Percentiles rank a stretch among this genome's conserved stretches.
phyloP scores from a whole-genome alignment of 2,113 vertebrate genomes.

The Lasiurus borealis region DNA sequence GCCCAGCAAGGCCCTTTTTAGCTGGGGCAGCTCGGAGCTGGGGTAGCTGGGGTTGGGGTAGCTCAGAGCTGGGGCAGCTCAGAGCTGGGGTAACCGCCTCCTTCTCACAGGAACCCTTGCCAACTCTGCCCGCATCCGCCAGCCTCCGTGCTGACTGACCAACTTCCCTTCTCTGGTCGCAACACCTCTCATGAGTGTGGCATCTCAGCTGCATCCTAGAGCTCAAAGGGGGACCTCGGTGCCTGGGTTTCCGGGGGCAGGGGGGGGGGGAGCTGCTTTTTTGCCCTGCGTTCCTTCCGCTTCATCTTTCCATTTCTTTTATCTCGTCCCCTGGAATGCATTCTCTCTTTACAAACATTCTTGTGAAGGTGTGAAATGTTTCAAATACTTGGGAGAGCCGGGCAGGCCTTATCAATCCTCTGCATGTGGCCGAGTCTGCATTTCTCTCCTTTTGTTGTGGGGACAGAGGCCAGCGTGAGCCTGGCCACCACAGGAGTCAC shows the following conservation, averaged over 20 bases:
- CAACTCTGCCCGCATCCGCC: not conserved
- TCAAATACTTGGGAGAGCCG: not conserved
- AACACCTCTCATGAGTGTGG: not conserved
- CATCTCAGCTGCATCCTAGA: not conserved
- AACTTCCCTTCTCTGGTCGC: not conserved
- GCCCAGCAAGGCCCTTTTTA: not conserved
- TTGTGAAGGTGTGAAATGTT: not conserved
- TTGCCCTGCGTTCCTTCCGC: not conserved
- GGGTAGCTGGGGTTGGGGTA: too few relatives aligned
- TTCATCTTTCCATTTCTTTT: conserved; percentile 11
- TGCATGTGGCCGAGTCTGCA: not conserved
- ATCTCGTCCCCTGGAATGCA: conserved; percentile 12
- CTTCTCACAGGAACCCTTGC: fast-evolving
- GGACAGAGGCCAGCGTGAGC: not conserved
- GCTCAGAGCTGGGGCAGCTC: not conserved
- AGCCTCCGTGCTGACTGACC: fast-evolving
- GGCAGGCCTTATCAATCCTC: not conserved
- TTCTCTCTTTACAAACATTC: not conserved
- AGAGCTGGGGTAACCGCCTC: not conserved
- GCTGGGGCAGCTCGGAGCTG: too few relatives aligned
- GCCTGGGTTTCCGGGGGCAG: not conserved
- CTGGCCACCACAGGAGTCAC: not conserved
- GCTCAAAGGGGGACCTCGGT: not conserved
- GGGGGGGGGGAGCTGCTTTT: not conserved
- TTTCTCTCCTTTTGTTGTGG: not conserved